Evolutionary conservation across 2,888 invertebrate species (phyloP), one percentile per base, ranked within the genome.

Genomic region (Drosophila glabriapex): DNA sequence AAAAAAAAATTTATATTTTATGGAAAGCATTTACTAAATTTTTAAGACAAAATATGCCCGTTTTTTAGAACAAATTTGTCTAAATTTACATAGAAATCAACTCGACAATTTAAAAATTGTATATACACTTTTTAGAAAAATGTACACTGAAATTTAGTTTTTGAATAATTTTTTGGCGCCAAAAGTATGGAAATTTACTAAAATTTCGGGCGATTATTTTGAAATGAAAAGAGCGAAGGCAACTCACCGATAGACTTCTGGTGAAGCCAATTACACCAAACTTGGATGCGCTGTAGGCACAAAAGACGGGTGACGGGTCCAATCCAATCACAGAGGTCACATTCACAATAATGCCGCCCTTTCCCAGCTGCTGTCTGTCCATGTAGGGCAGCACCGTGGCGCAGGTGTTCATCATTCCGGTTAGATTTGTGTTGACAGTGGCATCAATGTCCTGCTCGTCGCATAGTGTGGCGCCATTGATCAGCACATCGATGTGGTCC

Each of bases 201-300:
- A 43, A 43, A 43, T 14, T 22, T 14, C 0, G n/a, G 3, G 12
- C 5, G 4, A 4, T 19, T 39, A 22, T 22, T 14, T 22, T 22
- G 0, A 1, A 4, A n/a, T 4, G n/a, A 41, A 43, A 12, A 12
- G 12, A 22, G 43, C 5, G 0, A 43, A 22, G 12, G 29, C 0
- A 3, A 80, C 84, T 80, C 68, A 89, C 93, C 49, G 92, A 86
- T 33, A 94, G 74, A 55, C 90, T 90, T 50, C 92, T 82, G 1
- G 91, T 92, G 65, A 94, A 94, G 14, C 93, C 93, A 41, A 94
- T 83, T 0, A 93, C 92, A 12, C 93, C 94, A 29, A 91, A 90
- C 39, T 94, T 93, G 0, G 92, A 86, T 12, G 92, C 94, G 60
- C 91, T 88, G 72, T 94, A 94, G 2, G 93, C 90, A 31, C 93